Evolutionary conservation across 2,888 invertebrate species (phyloP), one percentile per base, ranked within the genome.

Genomic region (Trilocha varians): DNA sequence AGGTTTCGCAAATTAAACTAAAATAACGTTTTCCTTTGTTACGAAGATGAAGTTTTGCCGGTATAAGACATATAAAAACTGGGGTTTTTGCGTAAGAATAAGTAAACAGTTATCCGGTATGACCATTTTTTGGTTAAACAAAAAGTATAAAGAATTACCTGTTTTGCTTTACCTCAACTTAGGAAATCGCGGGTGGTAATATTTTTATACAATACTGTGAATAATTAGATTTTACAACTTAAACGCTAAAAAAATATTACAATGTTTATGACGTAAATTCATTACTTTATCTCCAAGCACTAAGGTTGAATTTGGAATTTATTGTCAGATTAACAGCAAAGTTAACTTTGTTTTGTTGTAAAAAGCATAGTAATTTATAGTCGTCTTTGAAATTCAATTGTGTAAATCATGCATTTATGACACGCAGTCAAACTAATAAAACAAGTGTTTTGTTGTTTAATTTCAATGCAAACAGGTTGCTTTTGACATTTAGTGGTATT

Each of bases 381-480:
- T 70, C 71, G 71, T 73, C 77, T 78, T 78, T 76, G 71, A 71
- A 67, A 72, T 70, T 71, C 76, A 75, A 78, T 80, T 75, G 79
- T 75, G 79, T 85, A 85, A 84, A 85, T 85, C 85, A 85, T 78
- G 65, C 64, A 78, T 85, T 85, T 85, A 85, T 84, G 85, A 84
- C 85, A 79, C 66, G 57, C 66, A 39, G 34, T 37, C 40, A 33
- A 43, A 35, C 40, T 34, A 37, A 36, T 37, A 43, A 37, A 40
- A 36, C 15, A 11, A 40, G 56, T 64, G 68, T 65, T 59, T 58
- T 70, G 65, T 73, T 60, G 57, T 69, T 67, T 34, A 13, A 4
- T 34, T 58, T 59, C 46, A 66, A 59, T 54, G 61, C 68, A 75
- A 78, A 78, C 75, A 75, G 70, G 59, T 57, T 35, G 9, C 16